Evolutionary conservation across 2,888 invertebrate genomes (phyloP).

Genomic region (Falcaria lacertinaria): DNA sequence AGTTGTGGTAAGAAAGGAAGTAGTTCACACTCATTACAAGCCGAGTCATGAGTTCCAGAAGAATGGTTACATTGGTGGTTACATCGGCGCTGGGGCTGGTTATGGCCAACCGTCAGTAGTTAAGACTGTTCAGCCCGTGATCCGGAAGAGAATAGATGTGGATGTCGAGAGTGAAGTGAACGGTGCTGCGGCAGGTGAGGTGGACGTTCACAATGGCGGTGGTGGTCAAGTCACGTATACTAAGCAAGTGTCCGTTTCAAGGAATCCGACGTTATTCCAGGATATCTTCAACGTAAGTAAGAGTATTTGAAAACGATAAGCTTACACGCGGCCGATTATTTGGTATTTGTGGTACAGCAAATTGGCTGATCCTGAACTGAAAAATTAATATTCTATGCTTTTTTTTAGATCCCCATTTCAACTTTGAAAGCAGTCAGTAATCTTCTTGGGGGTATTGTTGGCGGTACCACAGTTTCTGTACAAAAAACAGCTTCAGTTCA

Average conservation of each 20-base stretch:
- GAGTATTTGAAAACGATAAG: too few relatives aligned
- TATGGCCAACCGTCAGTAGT: constrained; percentile 23
- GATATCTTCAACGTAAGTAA: constrained; percentile 84
- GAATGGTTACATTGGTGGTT: constrained; percentile 54
- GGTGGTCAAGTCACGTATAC: constrained; percentile 40
- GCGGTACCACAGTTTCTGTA: constrained; percentile 57
- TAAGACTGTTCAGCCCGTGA: constrained; percentile 31
- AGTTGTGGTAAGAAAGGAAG: constrained; percentile 45
- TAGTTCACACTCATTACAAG: constrained; percentile 46
- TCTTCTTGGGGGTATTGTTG: constrained; percentile 76
- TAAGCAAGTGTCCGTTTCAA: constrained; percentile 46
- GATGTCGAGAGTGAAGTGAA: constrained; percentile 35
- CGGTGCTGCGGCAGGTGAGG: constrained; percentile 22
- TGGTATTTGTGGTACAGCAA: too few relatives aligned
- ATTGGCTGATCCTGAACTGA: too few relatives aligned
- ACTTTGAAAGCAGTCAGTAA: constrained; percentile 82
- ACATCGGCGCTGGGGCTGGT: constrained; percentile 38
- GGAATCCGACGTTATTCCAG: constrained; percentile 73
- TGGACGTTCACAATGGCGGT: constrained; percentile 23
- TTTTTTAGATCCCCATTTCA: constrained; percentile 82
- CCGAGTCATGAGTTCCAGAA: constrained; percentile 56
- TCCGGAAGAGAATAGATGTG: constrained; percentile 56
- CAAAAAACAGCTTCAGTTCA: constrained; percentile 63
- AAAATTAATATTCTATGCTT: background rate
- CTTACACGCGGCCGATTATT: too few relatives aligned